A percentile compares a stretch with the other conserved stretches of the same genome.
Conservation (phyloP, 2,888 invertebrate species). For the Rhodophaea formosa region DNA sequence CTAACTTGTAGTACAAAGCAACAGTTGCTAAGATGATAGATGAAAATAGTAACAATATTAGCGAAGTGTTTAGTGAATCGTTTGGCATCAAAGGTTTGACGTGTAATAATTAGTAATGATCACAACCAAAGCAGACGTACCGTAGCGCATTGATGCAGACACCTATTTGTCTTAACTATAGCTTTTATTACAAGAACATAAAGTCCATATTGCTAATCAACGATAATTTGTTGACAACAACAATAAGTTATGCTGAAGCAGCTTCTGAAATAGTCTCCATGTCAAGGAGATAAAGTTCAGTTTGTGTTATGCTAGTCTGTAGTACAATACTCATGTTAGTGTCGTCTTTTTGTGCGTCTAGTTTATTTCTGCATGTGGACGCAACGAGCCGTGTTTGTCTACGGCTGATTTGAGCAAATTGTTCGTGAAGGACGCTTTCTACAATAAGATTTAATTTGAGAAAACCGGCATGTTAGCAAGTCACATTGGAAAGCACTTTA, state of each 20-base stretch:
- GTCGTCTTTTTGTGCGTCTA: slow-evolving; percentile 53
- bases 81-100: slow-evolving; percentile 14
- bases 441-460: slow-evolving; percentile 4
- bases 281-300: neutral
- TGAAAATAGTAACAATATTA: slow-evolving; percentile 1
- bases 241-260: neutral
- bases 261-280: neutral
- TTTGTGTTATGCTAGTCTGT: slow-evolving; percentile 5
- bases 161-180: neutral
- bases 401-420: slow-evolving; percentile 52
- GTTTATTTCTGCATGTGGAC: slow-evolving; percentile 56
- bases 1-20: too few relatives aligned
- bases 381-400: slow-evolving; percentile 44
- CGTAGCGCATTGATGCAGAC: neutral
- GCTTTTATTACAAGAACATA: neutral
- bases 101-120: slow-evolving; percentile 13
- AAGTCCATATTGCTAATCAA: neutral
- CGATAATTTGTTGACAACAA: neutral
- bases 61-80: slow-evolving; percentile 10
- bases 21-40: neutral
- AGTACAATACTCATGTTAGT: slow-evolving; percentile 30
- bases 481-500: too few relatives aligned
- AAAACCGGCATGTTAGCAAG: too few relatives aligned
- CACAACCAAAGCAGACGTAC: neutral
- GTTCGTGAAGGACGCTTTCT: slow-evolving; percentile 34